These are phyloP conservation scores for Aethes cnicana DNA, from an alignment of 2,888 invertebrate species.

Conservation along the genomic window DNA sequence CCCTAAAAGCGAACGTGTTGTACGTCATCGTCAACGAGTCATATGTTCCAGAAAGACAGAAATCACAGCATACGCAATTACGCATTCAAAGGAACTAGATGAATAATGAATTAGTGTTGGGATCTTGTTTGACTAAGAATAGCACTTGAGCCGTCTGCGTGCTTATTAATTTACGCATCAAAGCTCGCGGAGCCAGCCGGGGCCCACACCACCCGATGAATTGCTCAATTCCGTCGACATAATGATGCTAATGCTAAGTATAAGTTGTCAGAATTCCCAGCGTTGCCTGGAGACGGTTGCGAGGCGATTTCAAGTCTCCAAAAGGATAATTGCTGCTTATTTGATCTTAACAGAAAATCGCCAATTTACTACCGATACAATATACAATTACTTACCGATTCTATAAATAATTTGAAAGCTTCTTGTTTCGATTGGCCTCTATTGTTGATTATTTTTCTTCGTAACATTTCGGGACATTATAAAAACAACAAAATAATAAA, in stretches of 20 bases:
- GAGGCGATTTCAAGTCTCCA: neutral
- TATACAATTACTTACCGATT: neutral
- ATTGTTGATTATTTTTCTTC: too few relatives aligned
- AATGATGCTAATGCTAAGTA: constrained; percentile 19
- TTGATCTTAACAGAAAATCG: constrained; percentile 4
- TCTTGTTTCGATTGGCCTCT: too few relatives aligned
- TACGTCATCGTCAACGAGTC: too few relatives aligned
- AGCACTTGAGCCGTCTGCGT: constrained; percentile 9
- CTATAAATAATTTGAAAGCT: too few relatives aligned
- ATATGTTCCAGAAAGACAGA: too few relatives aligned
- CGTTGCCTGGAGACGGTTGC: constrained; percentile 1
- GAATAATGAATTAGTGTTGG: constrained; percentile 11
- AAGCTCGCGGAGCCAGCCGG: neutral
- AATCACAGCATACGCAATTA: constrained; percentile 1
- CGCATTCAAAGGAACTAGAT: constrained; percentile 15
- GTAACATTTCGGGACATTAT: too few relatives aligned
- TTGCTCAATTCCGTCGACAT: constrained; percentile 24
- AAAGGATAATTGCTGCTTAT: constrained; percentile 3
- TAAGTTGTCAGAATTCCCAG: constrained; percentile 11
- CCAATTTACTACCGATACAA: neutral
- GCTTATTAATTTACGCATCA: constrained; percentile 24
- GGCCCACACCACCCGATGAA: neutral
- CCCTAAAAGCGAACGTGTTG: too few relatives aligned
- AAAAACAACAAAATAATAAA: too few relatives aligned
- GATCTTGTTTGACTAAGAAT: constrained; percentile 17